Percentiles rank a stretch among this genome's conserved stretches.
Conservation (phyloP, 30 jellyfish, hydroid and myxozoan species). For the Cassiopea andromeda region DNA sequence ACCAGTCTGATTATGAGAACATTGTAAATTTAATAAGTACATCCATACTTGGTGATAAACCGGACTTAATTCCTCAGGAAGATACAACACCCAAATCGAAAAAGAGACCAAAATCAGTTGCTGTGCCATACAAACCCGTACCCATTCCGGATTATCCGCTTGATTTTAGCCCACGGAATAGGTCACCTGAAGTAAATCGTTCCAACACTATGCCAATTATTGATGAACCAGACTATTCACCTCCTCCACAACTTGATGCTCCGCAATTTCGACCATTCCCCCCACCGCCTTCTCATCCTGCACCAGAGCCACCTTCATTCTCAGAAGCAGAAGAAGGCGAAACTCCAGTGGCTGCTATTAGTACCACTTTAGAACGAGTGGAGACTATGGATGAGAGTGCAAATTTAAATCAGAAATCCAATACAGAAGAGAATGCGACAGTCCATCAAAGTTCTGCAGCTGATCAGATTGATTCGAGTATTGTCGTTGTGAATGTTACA, state of each 20-base stretch:
- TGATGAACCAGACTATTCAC: slow-evolving; percentile 58
- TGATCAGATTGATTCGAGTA: not conserved
- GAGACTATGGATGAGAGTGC: not conserved
- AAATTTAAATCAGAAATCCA: not conserved
- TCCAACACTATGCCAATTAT: slow-evolving; percentile 1
- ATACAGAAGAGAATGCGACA: not conserved
- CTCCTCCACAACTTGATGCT: not conserved
- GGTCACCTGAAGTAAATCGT: not conserved
- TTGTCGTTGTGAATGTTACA: not conserved
- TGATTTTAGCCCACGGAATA: not conserved
- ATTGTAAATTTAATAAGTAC: slow-evolving; percentile 48
- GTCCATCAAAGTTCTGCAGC: not conserved
- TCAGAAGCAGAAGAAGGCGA: not conserved
- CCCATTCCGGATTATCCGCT: slow-evolving; percentile 59
- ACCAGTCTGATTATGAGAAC: slow-evolving; percentile 58
- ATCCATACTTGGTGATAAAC: slow-evolving; percentile 43
- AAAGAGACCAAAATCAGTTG: slow-evolving; percentile 37
- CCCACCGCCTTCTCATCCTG: not conserved
- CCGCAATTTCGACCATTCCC: not conserved
- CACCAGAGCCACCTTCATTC: not conserved
- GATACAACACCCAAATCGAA: slow-evolving; percentile 3
- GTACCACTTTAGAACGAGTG: not conserved
- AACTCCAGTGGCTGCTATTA: not conserved
- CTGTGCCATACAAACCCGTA: slow-evolving; percentile 3
- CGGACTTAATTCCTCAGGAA: slow-evolving; percentile 23